Evolutionary conservation across 2,797 vertebrate species (phyloP).

Genomic region (Morelia viridis): DNA sequence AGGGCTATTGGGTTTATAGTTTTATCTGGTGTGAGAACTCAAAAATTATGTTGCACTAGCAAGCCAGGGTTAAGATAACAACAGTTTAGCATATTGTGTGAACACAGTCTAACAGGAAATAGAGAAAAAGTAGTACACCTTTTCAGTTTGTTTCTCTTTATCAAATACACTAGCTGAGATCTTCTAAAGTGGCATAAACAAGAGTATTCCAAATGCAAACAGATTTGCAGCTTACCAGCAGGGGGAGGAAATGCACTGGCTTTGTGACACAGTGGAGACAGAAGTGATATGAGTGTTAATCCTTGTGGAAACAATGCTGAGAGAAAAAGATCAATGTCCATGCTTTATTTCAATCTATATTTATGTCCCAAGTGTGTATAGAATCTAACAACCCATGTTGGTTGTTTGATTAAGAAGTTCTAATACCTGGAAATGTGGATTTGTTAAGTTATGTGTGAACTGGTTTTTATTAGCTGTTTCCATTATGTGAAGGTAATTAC

Average conservation of each 20-base stretch:
- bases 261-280: background rate
- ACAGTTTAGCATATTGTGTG: background rate
- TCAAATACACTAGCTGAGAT: background rate
- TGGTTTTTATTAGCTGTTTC: slow-evolving; percentile 55
- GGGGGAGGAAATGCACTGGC: background rate
- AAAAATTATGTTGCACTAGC: background rate
- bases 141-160: background rate
- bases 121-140: background rate
- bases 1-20: background rate
- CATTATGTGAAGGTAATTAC: slow-evolving; percentile 64
- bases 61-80: background rate
- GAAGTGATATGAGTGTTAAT: background rate
- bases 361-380: background rate
- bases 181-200: background rate
- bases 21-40: background rate
- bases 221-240: slow-evolving; percentile 1
- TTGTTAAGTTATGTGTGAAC: slow-evolving; percentile 34
- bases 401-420: background rate
- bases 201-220: background rate
- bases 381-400: background rate
- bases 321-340: background rate
- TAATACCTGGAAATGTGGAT: background rate
- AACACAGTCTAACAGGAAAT: background rate
- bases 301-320: background rate
- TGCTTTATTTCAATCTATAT: background rate